Conservation (phyloP, 2,113 vertebrate species). For the Pelvicachromis taeniatus region DNA sequence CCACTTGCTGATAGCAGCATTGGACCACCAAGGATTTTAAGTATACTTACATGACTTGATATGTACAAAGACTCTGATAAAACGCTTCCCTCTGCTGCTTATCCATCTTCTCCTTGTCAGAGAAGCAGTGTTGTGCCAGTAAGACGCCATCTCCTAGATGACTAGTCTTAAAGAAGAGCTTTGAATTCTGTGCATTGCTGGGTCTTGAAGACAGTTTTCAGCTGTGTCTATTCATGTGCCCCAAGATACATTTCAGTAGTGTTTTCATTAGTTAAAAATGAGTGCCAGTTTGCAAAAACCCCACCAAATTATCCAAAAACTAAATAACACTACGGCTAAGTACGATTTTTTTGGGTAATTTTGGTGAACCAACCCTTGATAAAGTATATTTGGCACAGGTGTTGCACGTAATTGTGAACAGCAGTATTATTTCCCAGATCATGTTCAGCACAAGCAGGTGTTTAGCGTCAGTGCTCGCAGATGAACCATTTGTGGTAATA, state of each 20-base stretch:
- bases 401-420: conserved; percentile 6
- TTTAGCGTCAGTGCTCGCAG: conserved; percentile 16
- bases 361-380: not conserved
- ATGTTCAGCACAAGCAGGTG: conserved; percentile 43
- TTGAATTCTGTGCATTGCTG: not conserved
- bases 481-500: conserved; percentile 29
- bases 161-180: not conserved
- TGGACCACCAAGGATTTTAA: conserved; percentile 75
- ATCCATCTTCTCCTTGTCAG: conserved; percentile 46
- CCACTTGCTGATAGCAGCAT: conserved; percentile 71
- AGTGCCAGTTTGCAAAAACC: not conserved
- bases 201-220: not conserved
- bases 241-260: not conserved
- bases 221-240: not conserved
- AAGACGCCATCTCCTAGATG: not conserved
- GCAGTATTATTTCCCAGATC: not conserved
- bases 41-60: conserved; percentile 60
- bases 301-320: not conserved
- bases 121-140: not conserved
- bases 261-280: not conserved
- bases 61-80: conserved; percentile 68
- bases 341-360: not conserved
- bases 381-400: not conserved
- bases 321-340: not conserved
- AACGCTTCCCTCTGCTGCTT: conserved; percentile 54